Evolutionary conservation across 2,797 vertebrate species (phyloP).

Genomic region (Gadopsis marmoratus): DNA sequence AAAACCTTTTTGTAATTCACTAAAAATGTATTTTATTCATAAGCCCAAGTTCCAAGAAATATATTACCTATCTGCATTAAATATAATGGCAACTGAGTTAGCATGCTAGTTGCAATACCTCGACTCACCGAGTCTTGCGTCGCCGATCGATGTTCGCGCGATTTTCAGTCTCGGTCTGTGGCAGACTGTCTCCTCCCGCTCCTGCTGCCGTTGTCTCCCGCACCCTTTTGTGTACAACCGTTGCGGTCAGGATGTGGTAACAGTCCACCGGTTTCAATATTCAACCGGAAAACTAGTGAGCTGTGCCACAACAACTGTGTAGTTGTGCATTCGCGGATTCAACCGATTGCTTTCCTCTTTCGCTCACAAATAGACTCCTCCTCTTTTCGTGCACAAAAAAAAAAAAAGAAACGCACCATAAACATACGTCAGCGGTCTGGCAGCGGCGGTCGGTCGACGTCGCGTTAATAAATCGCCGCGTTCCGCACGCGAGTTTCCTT

Average conservation of each 20-base stretch:
- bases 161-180: conserved; percentile 36
- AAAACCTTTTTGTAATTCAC: not conserved
- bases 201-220: not conserved
- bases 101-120: conserved; percentile 74
- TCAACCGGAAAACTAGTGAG: conserved; percentile 40
- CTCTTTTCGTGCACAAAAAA: conserved; percentile 62
- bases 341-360: conserved; percentile 17
- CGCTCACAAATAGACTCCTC: conserved; percentile 69
- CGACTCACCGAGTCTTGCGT: conserved; percentile 70
- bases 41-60: not conserved
- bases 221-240: not conserved
- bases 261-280: conserved; percentile 7
- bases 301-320: conserved; percentile 43
- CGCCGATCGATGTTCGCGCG: conserved; percentile 56
- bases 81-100: not conserved
- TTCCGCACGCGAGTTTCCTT: not conserved
- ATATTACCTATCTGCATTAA: not conserved
- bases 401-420: not conserved
- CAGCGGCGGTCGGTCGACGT: conserved; percentile 44
- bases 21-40: not conserved
- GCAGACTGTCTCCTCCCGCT: not conserved
- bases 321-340: conserved; percentile 30
- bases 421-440: conserved; percentile 48
- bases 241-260: not conserved
- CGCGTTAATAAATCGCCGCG: conserved; percentile 20